A percentile compares a stretch with the other conserved stretches of the same genome.
Evolutionary conservation across 2,888 invertebrate genomes (phyloP).

Genomic region (Mylabris sibirica): DNA sequence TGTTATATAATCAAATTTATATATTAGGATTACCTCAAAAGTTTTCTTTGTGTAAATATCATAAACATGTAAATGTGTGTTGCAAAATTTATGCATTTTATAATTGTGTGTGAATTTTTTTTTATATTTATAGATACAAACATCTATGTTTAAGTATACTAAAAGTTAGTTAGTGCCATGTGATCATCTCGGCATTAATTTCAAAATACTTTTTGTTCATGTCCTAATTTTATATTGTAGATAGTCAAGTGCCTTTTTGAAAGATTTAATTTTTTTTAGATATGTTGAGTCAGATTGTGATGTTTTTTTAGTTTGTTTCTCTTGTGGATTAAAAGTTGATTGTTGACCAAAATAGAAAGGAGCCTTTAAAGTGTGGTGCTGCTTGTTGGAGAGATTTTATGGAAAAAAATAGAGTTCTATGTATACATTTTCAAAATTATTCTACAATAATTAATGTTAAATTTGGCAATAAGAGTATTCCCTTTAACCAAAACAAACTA

Average conservation of each 20-base stretch:
- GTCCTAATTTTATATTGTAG: slow-evolving; percentile 52
- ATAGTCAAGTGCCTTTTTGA: slow-evolving; percentile 55
- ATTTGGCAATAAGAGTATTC: slow-evolving; percentile 28
- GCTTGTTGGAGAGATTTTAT: slow-evolving; percentile 33
- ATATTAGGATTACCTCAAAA: slow-evolving; percentile 11
- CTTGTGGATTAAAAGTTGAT: slow-evolving; percentile 25
- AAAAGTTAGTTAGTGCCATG: slow-evolving; percentile 52
- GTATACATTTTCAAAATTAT: slow-evolving; percentile 34
- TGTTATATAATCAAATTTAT: slow-evolving; percentile 20
- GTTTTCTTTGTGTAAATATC: slow-evolving; percentile 7
- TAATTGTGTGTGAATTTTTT: slow-evolving; percentile 32
- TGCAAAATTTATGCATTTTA: neutral
- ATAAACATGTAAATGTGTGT: neutral
- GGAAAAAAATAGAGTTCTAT: slow-evolving; percentile 19
- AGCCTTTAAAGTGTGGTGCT: slow-evolving; percentile 40
- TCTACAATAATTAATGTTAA: slow-evolving; percentile 32
- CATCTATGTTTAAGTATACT: slow-evolving; percentile 35
- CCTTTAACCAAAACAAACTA: neutral
- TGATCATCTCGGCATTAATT: slow-evolving; percentile 54
- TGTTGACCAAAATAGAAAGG: slow-evolving; percentile 36
- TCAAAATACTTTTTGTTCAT: slow-evolving; percentile 41
- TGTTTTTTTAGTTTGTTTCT: slow-evolving; percentile 14
- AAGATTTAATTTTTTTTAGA: slow-evolving; percentile 38
- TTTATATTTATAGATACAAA: slow-evolving; percentile 35
- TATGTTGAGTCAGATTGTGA: slow-evolving; percentile 35